Evolutionary conservation across 2,888 invertebrate species (phyloP).

Genomic region (Drosophila ezoana): DNA sequence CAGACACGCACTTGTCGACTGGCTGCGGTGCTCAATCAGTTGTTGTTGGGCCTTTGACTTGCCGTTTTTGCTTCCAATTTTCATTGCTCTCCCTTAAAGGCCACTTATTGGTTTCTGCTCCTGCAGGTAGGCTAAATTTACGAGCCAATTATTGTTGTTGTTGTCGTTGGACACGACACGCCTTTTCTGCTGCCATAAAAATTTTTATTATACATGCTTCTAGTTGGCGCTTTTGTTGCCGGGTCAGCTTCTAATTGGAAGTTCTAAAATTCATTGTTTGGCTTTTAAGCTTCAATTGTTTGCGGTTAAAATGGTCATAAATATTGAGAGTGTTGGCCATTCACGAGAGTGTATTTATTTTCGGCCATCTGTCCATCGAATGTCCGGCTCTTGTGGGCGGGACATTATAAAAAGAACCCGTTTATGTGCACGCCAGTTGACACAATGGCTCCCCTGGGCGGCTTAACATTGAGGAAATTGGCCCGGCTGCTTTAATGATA

Average conservation of each 20-base stretch:
- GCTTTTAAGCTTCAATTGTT: conserved; percentile 81
- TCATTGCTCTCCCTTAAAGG: conserved; percentile 26
- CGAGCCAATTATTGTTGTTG: conserved; percentile 71
- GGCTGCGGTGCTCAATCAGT: conserved; percentile 63
- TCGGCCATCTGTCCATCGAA: conserved; percentile 18
- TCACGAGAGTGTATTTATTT: conserved; percentile 50
- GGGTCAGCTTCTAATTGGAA: conserved; percentile 76
- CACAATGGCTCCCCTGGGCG: conserved; percentile 52
- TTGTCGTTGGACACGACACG: conserved; percentile 60
- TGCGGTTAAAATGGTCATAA: conserved; percentile 77
- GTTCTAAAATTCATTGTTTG: conserved; percentile 81
- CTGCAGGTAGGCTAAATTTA: conserved; percentile 65
- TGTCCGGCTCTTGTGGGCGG: conserved; percentile 10
- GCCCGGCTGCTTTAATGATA: conserved; percentile 46
- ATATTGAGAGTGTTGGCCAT: conserved; percentile 63
- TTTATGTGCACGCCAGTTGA: conserved; percentile 53
- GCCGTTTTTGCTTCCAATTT: conserved; percentile 10
- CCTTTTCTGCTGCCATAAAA: conserved; percentile 70
- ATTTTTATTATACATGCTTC: conserved; percentile 65
- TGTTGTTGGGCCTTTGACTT: conserved; percentile 60
- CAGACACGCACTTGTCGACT: conserved; percentile 47
- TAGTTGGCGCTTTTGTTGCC: conserved; percentile 4
- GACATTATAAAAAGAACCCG: conserved; percentile 32
- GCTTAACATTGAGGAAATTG: conserved; percentile 48
- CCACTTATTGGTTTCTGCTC: conserved; percentile 64